Conservation (phyloP, 2,797 vertebrate genomes). For the Monodelphis domestica region DNA sequence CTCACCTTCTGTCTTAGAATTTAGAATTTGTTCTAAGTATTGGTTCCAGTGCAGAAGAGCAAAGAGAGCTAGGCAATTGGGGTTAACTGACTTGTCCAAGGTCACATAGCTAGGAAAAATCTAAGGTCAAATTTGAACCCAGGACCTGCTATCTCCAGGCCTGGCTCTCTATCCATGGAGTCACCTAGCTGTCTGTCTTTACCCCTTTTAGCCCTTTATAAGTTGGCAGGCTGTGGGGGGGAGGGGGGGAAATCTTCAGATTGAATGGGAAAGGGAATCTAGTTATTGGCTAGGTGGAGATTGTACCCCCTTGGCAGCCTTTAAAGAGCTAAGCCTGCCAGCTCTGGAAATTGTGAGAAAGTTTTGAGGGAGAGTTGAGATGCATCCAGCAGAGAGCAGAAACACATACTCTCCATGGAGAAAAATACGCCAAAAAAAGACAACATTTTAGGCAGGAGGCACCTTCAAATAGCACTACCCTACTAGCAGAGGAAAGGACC, state of each 20-base stretch:
- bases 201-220: background rate
- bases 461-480: background rate
- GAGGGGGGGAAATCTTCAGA: background rate
- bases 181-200: too few species aligned
- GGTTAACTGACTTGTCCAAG: too few species aligned
- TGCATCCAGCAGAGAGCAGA: background rate
- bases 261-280: background rate
- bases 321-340: background rate
- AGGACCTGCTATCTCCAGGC: too few species aligned
- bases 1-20: too few species aligned
- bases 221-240: too few species aligned
- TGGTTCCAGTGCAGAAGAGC: too few species aligned
- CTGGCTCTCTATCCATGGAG: too few species aligned
- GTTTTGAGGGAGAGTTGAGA: background rate
- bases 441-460: background rate
- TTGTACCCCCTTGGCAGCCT: background rate
- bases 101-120: too few species aligned
- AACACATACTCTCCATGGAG: background rate
- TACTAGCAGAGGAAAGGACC: background rate
- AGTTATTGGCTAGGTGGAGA: background rate
- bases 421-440: background rate
- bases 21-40: too few species aligned
- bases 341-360: too few species aligned
- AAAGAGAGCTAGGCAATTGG: too few species aligned
- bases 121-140: too few species aligned